Evolutionary conservation across 2,888 invertebrate species (phyloP).

Genomic region (Drosophila kambysellisi): DNA sequence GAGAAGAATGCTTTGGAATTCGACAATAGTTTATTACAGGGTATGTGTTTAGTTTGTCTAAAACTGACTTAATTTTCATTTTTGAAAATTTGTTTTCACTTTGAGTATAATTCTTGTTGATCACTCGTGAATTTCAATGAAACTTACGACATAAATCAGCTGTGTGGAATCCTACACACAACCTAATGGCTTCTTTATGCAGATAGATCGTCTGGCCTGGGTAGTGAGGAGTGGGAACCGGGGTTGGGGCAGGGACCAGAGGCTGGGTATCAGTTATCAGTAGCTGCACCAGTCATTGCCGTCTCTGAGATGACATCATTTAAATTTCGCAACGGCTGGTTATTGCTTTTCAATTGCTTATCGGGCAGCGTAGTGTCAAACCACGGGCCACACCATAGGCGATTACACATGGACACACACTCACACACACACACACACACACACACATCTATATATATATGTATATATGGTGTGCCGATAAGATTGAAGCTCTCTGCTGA

Average conservation of each 20-base stretch:
- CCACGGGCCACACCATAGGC: conserved; percentile 2
- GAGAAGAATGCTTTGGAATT: neutral
- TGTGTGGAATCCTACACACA: conserved; percentile 54
- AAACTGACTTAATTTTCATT: conserved; percentile 24
- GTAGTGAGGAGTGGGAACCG: neutral
- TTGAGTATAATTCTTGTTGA: conserved; percentile 59
- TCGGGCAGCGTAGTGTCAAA: conserved; percentile 25
- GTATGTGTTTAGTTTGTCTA: too few species aligned
- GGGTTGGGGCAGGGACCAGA: neutral
- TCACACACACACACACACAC: neutral
- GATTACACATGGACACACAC: conserved; percentile 16
- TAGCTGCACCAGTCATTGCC: conserved; percentile 35
- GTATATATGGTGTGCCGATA: conserved; percentile 31
- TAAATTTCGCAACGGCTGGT: conserved; percentile 48
- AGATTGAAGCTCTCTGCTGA: conserved; percentile 35
- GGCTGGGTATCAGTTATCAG: conserved; percentile 21
- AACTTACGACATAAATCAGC: conserved; percentile 76
- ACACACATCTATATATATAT: neutral
- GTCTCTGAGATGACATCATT: conserved; percentile 48
- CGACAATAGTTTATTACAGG: neutral
- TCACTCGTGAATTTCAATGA: conserved; percentile 75
- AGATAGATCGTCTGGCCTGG: conserved; percentile 22
- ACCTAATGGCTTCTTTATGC: conserved; percentile 50
- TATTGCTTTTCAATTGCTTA: conserved; percentile 61
- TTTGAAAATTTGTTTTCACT: conserved; percentile 41